These are phyloP conservation scores for Napeogenes sylphis DNA, from an alignment of 2,888 invertebrate genomes.

Conservation along the genomic window DNA sequence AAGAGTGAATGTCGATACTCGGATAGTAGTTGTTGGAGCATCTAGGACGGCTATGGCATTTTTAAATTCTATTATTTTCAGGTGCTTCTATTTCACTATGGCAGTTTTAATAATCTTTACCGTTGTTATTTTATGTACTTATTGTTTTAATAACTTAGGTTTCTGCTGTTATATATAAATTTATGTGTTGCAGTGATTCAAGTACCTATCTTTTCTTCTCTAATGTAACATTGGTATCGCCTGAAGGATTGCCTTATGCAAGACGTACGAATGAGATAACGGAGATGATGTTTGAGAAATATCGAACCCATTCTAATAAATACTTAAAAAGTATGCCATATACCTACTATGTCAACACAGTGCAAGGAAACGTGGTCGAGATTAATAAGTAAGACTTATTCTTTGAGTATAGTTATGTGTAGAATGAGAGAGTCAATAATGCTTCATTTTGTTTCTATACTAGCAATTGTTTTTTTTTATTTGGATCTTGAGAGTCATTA, in stretches of 20 bases:
- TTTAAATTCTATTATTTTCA: conserved; percentile 76
- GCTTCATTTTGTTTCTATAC: not conserved
- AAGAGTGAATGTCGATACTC: conserved; percentile 70
- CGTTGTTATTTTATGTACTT: not conserved
- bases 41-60: conserved; percentile 80
- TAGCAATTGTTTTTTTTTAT: not conserved
- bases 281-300: conserved; percentile 71
- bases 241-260: conserved; percentile 72
- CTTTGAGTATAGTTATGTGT: too few species aligned
- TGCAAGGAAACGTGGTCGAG: conserved; percentile 75
- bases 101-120: not conserved
- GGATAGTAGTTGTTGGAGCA: conserved; percentile 80
- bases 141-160: not conserved
- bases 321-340: conserved; percentile 77
- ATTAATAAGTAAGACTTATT: conserved; percentile 70
- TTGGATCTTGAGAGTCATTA: too few species aligned
- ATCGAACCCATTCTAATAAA: conserved; percentile 63
- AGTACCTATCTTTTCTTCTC: conserved; percentile 77
- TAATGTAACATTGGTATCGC: conserved; percentile 83
- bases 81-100: conserved; percentile 43
- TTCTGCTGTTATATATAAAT: not conserved
- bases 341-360: conserved; percentile 81
- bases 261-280: conserved; percentile 47
- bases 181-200: conserved; percentile 49
- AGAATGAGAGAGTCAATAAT: not conserved